Conservation (phyloP, 1,140 invertebrate genomes). For the Lutraria rhynchaena region DNA sequence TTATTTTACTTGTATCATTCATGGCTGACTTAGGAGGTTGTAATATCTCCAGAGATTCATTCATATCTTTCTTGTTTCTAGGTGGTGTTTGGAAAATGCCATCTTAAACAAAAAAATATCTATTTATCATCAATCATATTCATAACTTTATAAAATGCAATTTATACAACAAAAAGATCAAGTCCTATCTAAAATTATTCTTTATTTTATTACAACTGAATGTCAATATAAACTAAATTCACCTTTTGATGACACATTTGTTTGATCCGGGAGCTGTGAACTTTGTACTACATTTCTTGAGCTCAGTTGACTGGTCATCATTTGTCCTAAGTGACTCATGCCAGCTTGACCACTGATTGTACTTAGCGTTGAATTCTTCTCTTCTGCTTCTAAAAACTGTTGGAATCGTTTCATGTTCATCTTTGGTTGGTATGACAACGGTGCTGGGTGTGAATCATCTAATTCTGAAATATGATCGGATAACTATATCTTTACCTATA, state of each 20-base stretch:
- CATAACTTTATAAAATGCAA: no score
- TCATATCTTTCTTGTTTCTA: slow-evolving; percentile 59
- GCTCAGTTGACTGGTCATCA: slow-evolving; percentile 5
- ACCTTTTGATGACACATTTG: slow-evolving; percentile 30
- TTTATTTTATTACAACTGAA: no score
- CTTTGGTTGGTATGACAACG: slow-evolving; percentile 73
- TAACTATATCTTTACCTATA: no score
- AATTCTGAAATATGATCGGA: no score
- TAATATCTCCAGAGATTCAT: slow-evolving; percentile 65
- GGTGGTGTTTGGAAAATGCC: slow-evolving; percentile 63
- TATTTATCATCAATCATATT: no score
- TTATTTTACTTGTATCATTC: slow-evolving; percentile 78
- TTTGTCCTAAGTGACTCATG: slow-evolving; percentile 60
- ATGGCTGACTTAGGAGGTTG: slow-evolving; percentile 73
- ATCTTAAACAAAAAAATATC: slow-evolving; percentile 44
- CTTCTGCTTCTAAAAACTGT: slow-evolving; percentile 74
- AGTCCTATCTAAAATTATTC: no score
- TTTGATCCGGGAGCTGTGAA: slow-evolving; percentile 59
- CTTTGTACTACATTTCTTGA: slow-evolving; percentile 51
- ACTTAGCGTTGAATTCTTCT: slow-evolving; percentile 71
- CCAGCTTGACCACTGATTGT: slow-evolving; percentile 72
- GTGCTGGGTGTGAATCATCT: slow-evolving; percentile 61
- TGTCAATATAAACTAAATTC: not conserved
- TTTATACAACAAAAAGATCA: no score
- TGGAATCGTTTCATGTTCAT: slow-evolving; percentile 77